Percentiles rank a stretch among this genome's conserved stretches.
These are phyloP conservation scores for Colius striatus DNA, from an alignment of 2,113 vertebrate genomes.

Conservation along the genomic window DNA sequence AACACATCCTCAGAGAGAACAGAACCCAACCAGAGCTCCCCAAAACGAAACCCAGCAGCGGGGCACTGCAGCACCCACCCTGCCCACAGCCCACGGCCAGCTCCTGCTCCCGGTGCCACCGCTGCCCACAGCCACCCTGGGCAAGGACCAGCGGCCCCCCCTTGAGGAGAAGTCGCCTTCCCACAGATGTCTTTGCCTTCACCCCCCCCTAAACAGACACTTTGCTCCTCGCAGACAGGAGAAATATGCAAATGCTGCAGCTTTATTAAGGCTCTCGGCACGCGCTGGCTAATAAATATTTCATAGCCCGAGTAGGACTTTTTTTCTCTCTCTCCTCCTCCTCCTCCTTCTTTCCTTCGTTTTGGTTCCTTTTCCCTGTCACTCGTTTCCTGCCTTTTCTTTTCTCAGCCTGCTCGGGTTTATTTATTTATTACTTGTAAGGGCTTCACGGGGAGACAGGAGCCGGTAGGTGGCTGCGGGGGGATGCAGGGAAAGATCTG, in stretches of 20 bases:
- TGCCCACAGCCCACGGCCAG: no score
- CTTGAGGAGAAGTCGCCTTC: fast-evolving
- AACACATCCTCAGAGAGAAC: no score
- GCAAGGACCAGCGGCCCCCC: not conserved
- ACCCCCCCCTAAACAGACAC: conserved; percentile 15
- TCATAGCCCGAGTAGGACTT: conserved; percentile 67
- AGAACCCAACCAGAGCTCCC: no score
- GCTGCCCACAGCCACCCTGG: fast-evolving
- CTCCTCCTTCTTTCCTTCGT: conserved; percentile 36
- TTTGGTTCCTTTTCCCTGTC: conserved; percentile 64
- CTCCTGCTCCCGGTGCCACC: not conserved
- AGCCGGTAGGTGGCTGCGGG: not conserved
- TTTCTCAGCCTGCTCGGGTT: conserved; percentile 6
- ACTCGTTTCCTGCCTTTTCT: conserved; percentile 66
- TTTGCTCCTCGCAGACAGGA: not conserved
- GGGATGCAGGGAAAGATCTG: not conserved
- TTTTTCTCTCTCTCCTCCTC: not conserved
- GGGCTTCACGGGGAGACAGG: conserved; percentile 16
- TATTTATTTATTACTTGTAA: conserved; percentile 72
- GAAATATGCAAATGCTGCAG: conserved; percentile 60
- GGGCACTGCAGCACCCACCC: no score
- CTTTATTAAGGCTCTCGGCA: conserved; percentile 68
- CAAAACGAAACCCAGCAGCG: no score
- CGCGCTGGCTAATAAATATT: conserved; percentile 73
- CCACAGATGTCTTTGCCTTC: not conserved